These are phyloP conservation scores for Hydrozoanthus tunicans DNA, from an alignment of 64 coral and sea anemone species.

Conservation along the genomic window DNA sequence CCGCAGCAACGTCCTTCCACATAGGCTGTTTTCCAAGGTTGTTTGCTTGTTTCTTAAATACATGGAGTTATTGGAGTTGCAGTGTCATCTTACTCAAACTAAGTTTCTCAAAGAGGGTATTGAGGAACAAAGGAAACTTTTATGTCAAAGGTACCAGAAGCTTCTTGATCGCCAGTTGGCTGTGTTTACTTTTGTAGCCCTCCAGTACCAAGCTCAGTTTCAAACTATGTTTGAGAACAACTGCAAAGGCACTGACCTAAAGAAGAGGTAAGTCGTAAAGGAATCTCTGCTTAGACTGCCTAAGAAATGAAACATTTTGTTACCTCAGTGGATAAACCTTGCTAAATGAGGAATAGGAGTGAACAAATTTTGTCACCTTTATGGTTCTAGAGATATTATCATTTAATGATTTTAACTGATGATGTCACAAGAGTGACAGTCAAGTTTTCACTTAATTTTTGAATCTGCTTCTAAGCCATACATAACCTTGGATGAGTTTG, in stretches of 20 bases:
- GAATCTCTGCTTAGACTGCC: too few relatives aligned
- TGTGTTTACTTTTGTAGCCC: slow-evolving; percentile 25
- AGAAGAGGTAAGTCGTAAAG: slow-evolving; percentile 5
- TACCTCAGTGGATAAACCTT: too few relatives aligned
- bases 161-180: slow-evolving; percentile 34
- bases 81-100: slow-evolving; percentile 17
- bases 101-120: neutral
- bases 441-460: too few relatives aligned
- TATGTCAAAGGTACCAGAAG: slow-evolving; percentile 36
- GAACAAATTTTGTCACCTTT: too few relatives aligned
- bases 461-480: too few relatives aligned
- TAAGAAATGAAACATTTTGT: too few relatives aligned
- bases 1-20: neutral
- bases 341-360: too few relatives aligned
- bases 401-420: too few relatives aligned
- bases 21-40: neutral
- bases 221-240: neutral
- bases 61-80: slow-evolving; percentile 23
- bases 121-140: slow-evolving; percentile 25
- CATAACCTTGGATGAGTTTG: too few relatives aligned
- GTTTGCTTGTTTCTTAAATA: slow-evolving; percentile 25
- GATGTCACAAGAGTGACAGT: too few relatives aligned
- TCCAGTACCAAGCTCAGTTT: slow-evolving; percentile 32
- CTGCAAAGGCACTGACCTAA: slow-evolving; percentile 10
- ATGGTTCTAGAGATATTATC: too few relatives aligned